Evolutionary conservation across 1,140 invertebrate genomes (phyloP), one percentile per base, ranked within the genome.

Genomic region (Conopomorpha cramerella): DNA sequence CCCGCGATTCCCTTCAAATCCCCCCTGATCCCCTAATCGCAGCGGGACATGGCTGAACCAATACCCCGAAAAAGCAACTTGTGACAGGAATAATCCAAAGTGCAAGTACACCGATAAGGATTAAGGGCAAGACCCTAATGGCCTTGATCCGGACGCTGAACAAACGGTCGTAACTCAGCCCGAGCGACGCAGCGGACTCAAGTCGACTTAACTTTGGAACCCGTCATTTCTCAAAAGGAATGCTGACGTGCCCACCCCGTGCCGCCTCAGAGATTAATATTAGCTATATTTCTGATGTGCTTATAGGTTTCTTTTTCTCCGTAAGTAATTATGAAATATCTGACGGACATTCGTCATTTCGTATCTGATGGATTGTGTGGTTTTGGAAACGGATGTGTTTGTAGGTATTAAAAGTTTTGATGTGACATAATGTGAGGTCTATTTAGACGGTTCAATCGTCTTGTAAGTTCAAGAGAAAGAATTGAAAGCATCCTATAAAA

Each of bases 151-250:
- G 51, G 51, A 55, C 56, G 60, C 61, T 54, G 60, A 65, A 71
- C 70, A 74, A 74, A 68, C 59, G 60, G 47, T 61, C 58, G 68
- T 71, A 74, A 67, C 51, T 71, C 61, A 71, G 50, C 33, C 30
- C n/a, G n/a, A 43, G 45, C 54, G 48, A 49, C 62, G 59, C 57
- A 58, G 64, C 66, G 61, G 61, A n/a, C 70, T 71, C 61, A 70
- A 67, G 62, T 14, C 70, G 65, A 74, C 66, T 74, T 74, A 74
- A 61, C 65, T 74, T 74, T 70, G 66, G 70, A 64, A 74, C 63
- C 43, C 70, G 63, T 74, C 66, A 74, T 74, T 74, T 74, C 70
- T 74, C 70, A 74, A 64, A 63, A 61, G 58, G 59, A 63, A 65
- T 56, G 58, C 61, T 55, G 55, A 23, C 19, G 19, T 10, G 4